Evolutionary conservation across 2,888 invertebrate species (phyloP), one percentile per base, ranked within the genome.

Genomic region (Halictus ligatus): DNA sequence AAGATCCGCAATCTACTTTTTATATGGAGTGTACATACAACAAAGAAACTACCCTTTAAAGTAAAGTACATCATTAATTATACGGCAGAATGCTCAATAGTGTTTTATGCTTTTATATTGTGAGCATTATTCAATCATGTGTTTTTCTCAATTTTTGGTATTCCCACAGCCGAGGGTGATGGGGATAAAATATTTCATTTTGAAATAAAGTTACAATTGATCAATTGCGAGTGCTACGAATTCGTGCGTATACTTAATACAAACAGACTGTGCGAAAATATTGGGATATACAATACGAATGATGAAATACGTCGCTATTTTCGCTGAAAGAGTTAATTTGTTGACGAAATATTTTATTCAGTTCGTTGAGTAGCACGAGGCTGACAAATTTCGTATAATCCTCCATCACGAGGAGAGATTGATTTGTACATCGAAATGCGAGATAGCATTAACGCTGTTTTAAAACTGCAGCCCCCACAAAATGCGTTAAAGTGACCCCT

Each of bases 401-500:
- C 29, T 21, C 7, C 18, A 15, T 64, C 35, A 29, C 35, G 67
- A 1, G 35, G 3, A 35, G 18, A 67, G 35, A 35, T 67, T 35
- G 35, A 67, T 29, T 35, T 35, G 35, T 5, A 15, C 35, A 67
- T 29, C 29, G 29, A 29, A 64, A 18, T 64, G 29, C 29, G 29
- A 35, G 35, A 29, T 18, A 35, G 40, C 15, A n/a, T 18, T 35
- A 35, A 35, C 35, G 35, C 35, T 35, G 35, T 35, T 35, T 35
- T 60, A 43, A 69, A 43, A 40, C 43, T 40, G 69, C 69, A 69
- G 12, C 21, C 69, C 40, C n/a, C 12, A 0, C 4, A 12, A 10
- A 64, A 69, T 12, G 69, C n/a, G 35, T 69, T 69, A 40, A 69
- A 69, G 69, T n/a, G 69, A 69, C 50, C 60, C 21, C 25, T 69